Base-by-base conservation (phyloP, 1,140 invertebrate genomes). In the Nebria ingens region DNA sequence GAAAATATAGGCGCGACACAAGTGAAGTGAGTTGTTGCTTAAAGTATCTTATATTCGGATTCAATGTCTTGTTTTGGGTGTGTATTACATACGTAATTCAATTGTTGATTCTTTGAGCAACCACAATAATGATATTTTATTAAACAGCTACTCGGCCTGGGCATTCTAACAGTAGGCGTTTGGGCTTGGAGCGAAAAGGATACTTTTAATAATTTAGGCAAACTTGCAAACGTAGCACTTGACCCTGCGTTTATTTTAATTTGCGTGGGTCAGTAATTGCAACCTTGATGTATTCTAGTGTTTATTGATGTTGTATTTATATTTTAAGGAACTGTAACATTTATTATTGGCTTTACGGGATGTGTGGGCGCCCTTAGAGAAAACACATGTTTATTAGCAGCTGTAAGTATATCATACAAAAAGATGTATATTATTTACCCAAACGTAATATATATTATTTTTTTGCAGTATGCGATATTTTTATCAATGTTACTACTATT, bases 121-220 rank as follows among this genome's bases (percentile, higher is more conserved):
- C 45, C 22, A 55, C 19, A 51, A 49, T 54, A 56, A 49, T 55
- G 54, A 49, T 52, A 59, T 52, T 42, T 60, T 17, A 67, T 59
- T 66, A 80, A 82, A 63, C 75, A 93, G 92, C 77, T 95, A 64
- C 72, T 92, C 45, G 93, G 93, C 9, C 75, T 94, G 19, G 79
- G 84, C 21, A 84, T 97, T 56, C 76, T 93, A 65, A 89, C 88
- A 3, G 81, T 97, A 51, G 95, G 95, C 40, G 77, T 96, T 51
- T 98, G 94, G 95, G 93, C 94, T 51, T 97, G 93, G 91, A 86
- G 85, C 40, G 94, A 98, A 71, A 98, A 98, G 73, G 92, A 97
- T 67, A 95, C 90, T 58, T 94, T 97, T 68, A 90, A 86, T 66
- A 97, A 96, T 73, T 77, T 97, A 34, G 83, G 86, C 20, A 82